A percentile compares a stretch with the other conserved stretches of the same genome.
These are phyloP conservation scores for Erpornis zantholeuca DNA, from an alignment of 2,113 vertebrate species.

Conservation along the genomic window DNA sequence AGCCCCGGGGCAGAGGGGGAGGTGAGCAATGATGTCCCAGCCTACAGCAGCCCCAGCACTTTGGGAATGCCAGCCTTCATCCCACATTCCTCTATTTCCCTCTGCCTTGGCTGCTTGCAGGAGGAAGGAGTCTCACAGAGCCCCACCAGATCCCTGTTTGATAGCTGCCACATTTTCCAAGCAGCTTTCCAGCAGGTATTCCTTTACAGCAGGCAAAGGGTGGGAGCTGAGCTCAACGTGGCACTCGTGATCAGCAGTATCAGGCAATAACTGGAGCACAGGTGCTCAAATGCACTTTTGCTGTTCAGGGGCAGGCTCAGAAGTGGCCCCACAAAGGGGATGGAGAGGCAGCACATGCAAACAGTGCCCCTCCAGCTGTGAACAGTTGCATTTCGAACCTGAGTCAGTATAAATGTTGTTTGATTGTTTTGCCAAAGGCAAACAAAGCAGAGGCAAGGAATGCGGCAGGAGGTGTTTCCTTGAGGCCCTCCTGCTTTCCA, in stretches of 20 bases:
- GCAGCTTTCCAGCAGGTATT: not conserved
- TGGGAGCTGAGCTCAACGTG: rapidly evolving
- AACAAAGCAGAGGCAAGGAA: not conserved
- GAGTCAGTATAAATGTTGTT: not conserved
- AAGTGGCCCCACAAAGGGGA: not conserved
- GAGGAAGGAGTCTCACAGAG: not conserved
- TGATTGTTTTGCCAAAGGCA: not conserved
- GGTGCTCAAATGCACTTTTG: not conserved
- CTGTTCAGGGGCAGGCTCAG: not conserved
- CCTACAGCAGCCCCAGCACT: not conserved
- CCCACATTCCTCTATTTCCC: not conserved
- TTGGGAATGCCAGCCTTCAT: not conserved
- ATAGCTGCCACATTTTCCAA: not conserved
- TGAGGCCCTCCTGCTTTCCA: not conserved
- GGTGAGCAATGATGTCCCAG: not conserved
- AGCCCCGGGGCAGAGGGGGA: not conserved
- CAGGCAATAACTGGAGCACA: not conserved
- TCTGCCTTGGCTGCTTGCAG: not conserved
- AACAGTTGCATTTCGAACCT: not conserved
- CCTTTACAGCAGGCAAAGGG: not conserved
- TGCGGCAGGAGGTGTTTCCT: not conserved
- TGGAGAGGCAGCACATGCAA: not conserved
- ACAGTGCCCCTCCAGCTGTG: not conserved
- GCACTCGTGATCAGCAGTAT: not conserved
- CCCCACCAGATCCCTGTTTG: not conserved